Percentiles rank a stretch among this genome's conserved stretches.
These are phyloP conservation scores for Stenolophus ochropezus DNA, from an alignment of 2,888 invertebrate genomes.

Conservation along the genomic window DNA sequence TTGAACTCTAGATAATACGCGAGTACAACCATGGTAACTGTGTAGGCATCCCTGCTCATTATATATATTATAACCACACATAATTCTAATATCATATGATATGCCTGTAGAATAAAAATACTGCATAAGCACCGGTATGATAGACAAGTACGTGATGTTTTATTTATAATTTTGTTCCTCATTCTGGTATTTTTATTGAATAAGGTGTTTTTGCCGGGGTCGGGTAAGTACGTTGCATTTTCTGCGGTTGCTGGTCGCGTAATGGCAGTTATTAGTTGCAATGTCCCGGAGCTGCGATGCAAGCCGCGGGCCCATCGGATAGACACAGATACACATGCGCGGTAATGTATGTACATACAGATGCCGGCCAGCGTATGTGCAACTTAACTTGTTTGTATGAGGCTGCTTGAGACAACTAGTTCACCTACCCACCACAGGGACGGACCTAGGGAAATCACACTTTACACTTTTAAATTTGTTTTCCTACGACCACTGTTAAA, in stretches of 20 bases:
- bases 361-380: slow-evolving; percentile 25
- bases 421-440: slow-evolving; percentile 47
- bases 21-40: no score
- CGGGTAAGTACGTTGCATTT: no score
- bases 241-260: not conserved
- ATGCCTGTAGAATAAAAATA: no score
- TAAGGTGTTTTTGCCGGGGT: not conserved
- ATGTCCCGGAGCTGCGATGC: slow-evolving; percentile 42
- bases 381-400: slow-evolving; percentile 44
- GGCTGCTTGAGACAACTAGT: slow-evolving; percentile 47
- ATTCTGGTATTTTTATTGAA: not conserved
- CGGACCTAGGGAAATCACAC: slow-evolving; percentile 11
- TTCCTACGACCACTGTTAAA: no score
- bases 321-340: not conserved
- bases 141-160: no score
- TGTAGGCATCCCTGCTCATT: no score
- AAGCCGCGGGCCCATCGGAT: not conserved
- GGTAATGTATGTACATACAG: slow-evolving; percentile 37
- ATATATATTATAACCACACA: no score
- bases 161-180: not conserved
- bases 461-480: no score
- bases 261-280: slow-evolving; percentile 60
- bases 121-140: not conserved
- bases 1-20: no score
- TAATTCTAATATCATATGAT: no score